Conservation (phyloP, 2,797 vertebrate species). For the Leptatherina wallacei region DNA sequence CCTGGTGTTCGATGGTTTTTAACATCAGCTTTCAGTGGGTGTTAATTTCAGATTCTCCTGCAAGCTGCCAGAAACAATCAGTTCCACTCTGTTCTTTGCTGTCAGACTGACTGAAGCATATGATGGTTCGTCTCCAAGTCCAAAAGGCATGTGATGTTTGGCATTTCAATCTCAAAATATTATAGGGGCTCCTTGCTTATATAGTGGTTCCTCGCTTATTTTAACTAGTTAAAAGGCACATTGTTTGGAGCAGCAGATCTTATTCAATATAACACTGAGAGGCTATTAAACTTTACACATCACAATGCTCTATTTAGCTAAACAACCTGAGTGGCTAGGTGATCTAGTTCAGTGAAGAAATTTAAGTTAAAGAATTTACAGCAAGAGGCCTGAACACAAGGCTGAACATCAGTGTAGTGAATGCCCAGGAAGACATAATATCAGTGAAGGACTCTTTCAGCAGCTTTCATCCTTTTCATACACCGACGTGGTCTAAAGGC, state of each 20-base stretch:
- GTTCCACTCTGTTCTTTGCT: slow-evolving; percentile 31
- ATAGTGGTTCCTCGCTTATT: neutral
- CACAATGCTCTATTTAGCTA: neutral
- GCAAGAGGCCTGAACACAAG: slow-evolving; percentile 40
- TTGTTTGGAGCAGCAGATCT: neutral
- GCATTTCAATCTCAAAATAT: slow-evolving; percentile 21
- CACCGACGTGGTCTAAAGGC: slow-evolving; percentile 52
- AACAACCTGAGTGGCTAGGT: slow-evolving; percentile 36
- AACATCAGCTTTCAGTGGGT: slow-evolving; percentile 44
- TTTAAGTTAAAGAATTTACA: slow-evolving; percentile 49
- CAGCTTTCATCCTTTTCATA: slow-evolving; percentile 67
- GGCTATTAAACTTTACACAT: neutral
- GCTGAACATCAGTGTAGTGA: slow-evolving; percentile 60
- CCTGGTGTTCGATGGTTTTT: slow-evolving; percentile 28
- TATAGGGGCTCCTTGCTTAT: no score
- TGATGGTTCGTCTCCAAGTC: slow-evolving; percentile 28
- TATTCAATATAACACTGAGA: slow-evolving; percentile 5
- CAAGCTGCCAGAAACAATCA: slow-evolving; percentile 51
- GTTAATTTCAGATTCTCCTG: slow-evolving; percentile 61
- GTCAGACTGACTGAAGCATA: slow-evolving; percentile 20
- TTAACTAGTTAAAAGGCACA: neutral
- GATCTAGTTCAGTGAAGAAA: slow-evolving; percentile 44
- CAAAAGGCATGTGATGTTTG: neutral
- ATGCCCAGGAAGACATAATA: slow-evolving; percentile 64
- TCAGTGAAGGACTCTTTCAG: slow-evolving; percentile 57